Conservation (phyloP, 2,113 vertebrate genomes). For the Psittacula cyanocephala region DNA sequence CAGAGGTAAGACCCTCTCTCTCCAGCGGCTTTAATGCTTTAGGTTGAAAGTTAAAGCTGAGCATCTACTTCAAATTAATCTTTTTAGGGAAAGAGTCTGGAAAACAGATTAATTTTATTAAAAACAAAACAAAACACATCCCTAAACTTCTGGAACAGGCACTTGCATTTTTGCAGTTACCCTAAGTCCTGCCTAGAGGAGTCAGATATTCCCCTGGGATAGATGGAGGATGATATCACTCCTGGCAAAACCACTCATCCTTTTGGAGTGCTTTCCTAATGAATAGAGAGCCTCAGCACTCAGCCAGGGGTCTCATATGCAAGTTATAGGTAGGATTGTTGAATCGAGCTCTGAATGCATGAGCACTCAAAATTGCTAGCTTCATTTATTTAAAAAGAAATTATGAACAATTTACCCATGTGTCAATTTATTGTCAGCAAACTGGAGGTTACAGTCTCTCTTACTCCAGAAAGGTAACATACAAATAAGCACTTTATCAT, state of each 20-base stretch:
- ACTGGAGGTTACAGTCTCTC: not conserved
- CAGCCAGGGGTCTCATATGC: not conserved
- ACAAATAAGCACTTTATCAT: not conserved
- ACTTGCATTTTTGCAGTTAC: not conserved
- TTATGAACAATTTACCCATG: not conserved
- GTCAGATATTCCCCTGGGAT: not conserved
- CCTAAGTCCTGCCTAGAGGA: not conserved
- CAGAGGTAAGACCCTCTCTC: not conserved
- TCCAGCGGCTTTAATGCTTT: not conserved
- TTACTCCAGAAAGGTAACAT: not conserved
- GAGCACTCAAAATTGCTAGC: not conserved
- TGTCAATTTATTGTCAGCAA: not conserved
- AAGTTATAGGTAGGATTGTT: not conserved
- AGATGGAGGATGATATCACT: not conserved
- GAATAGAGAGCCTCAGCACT: not conserved
- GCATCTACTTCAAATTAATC: not conserved
- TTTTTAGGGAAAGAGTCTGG: not conserved
- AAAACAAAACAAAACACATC: not conserved
- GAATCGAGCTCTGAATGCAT: not conserved
- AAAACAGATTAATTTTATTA: not conserved
- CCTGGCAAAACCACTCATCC: not conserved
- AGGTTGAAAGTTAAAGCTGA: not conserved
- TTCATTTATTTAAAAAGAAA: not conserved
- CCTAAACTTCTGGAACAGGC: not conserved
- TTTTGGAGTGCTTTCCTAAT: not conserved